Evolutionary conservation across 2,797 vertebrate species (phyloP).

Genomic region (Psittacula derbiana): DNA sequence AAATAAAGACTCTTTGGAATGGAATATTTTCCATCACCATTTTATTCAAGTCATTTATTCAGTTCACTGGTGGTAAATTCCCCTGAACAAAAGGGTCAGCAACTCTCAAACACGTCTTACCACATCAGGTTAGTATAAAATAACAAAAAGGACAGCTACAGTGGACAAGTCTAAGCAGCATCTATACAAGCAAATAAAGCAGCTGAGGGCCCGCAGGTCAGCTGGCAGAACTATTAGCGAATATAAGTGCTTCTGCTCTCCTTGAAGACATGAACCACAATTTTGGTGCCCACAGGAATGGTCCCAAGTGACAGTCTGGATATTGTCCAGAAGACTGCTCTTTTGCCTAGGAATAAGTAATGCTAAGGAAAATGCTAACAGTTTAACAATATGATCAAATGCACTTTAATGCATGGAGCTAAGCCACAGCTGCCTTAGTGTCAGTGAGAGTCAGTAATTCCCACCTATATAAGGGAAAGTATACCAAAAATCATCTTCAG

Average conservation of each 20-base stretch:
- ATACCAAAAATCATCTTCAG: not conserved
- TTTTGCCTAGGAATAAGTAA: not conserved
- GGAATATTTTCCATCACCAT: not conserved
- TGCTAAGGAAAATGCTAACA: not conserved
- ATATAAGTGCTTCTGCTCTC: not conserved
- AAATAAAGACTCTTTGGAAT: not conserved
- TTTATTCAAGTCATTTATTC: not conserved
- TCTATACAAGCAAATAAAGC: not conserved
- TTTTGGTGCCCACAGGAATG: not conserved
- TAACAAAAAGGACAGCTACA: not conserved
- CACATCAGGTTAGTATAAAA: not conserved
- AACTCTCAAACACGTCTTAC: not conserved
- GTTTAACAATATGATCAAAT: not conserved
- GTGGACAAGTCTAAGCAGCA: not conserved
- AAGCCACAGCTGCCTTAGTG: rapidly evolving
- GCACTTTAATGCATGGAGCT: not conserved
- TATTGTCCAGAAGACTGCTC: not conserved
- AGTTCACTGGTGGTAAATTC: not conserved
- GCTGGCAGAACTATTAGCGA: not conserved
- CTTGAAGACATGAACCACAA: not conserved
- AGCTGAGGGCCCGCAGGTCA: not conserved
- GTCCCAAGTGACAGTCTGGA: not conserved
- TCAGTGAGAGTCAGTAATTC: not conserved
- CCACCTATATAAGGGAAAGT: not conserved
- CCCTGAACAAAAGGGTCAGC: not conserved